Base-by-base conservation (phyloP, 1,140 invertebrate species). In the Camponotus vicinus region DNA sequence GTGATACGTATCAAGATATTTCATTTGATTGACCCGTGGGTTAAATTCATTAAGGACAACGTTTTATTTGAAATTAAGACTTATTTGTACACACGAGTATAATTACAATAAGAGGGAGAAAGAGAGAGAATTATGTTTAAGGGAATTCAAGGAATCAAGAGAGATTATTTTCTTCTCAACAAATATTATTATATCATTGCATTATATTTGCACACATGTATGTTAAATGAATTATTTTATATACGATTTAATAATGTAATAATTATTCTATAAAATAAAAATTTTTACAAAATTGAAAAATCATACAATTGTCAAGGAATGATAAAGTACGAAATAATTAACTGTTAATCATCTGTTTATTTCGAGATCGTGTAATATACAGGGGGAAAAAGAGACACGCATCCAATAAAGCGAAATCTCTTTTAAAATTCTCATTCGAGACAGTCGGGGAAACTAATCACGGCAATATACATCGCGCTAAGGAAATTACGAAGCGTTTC, bases 401-500 rank as follows among this genome's bases (percentile, higher is more conserved):
- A 9, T 45, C 52, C 27, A 34, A 71, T 34, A 59, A 42, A 73
- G 27, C 55, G 21, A 15, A 73, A 82, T 27, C 40, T 40, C 79
- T 61, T 67, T 80, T 55, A 59, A 70, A 80, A 57, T 83, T 75
- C 40, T 42, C 52, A 61, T 73, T 55, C 57, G 32, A 63, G 52
- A 61, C 79, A 83, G 69, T 83, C 49, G 40, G 69, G 79, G 79
- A 75, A 83, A 83, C 79, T 83, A 83, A 83, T 83, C 79, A 83
- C 79, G 40, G 69, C 79, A 69, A 83, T 83, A 83, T 32, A 75
- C 69, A 83, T 83, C 79, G 67, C 78, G 45, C 67, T 82, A 82
- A 82, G 79, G 69, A 83, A 83, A 83, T 83, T 83, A 83, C 79
- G 27, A 40, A 45, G 55, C 52, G 67, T 32, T 42, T 82, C 55